Conservation (phyloP, 2,797 vertebrate genomes). For the Adelosebastes latens region DNA sequence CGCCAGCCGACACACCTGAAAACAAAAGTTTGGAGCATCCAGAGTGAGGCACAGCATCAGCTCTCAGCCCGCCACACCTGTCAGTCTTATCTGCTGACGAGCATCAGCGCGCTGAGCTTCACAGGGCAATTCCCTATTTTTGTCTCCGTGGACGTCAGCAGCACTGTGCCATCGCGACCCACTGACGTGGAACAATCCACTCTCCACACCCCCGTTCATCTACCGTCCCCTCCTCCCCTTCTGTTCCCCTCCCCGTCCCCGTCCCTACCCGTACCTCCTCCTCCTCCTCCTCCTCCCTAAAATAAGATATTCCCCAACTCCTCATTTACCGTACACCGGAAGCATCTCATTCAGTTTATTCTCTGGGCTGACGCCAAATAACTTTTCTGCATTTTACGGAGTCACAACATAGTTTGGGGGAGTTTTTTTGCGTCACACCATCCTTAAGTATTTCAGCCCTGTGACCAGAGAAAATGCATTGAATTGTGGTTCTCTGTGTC, state of each 20-base stretch:
- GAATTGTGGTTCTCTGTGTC: background rate
- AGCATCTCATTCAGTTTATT: constrained; percentile 23
- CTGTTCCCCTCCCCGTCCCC: background rate
- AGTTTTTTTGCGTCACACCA: background rate
- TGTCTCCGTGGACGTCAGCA: constrained; percentile 72
- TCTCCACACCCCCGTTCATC: constrained; percentile 39
- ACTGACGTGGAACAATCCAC: constrained; percentile 71
- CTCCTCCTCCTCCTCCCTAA: constrained; percentile 22
- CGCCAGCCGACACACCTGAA: background rate
- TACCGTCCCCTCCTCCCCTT: background rate
- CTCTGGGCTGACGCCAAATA: constrained; percentile 1
- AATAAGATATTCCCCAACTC: constrained; percentile 42
- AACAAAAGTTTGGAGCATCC: constrained; percentile 43
- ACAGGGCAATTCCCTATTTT: constrained; percentile 70
- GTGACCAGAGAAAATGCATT: background rate
- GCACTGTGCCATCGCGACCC: constrained; percentile 47
- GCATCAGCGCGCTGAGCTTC: constrained; percentile 57
- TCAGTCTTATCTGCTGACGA: constrained; percentile 64
- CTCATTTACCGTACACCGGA: constrained; percentile 23
- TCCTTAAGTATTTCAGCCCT: background rate
- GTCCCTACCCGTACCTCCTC: background rate
- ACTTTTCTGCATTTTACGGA: constrained; percentile 4
- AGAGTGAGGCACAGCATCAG: constrained; percentile 26
- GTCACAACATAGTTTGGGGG: background rate
- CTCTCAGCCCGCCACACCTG: constrained; percentile 57